Evolutionary conservation across 2,888 invertebrate species (phyloP), one percentile per base, ranked within the genome.

Genomic region (Thereva unica): DNA sequence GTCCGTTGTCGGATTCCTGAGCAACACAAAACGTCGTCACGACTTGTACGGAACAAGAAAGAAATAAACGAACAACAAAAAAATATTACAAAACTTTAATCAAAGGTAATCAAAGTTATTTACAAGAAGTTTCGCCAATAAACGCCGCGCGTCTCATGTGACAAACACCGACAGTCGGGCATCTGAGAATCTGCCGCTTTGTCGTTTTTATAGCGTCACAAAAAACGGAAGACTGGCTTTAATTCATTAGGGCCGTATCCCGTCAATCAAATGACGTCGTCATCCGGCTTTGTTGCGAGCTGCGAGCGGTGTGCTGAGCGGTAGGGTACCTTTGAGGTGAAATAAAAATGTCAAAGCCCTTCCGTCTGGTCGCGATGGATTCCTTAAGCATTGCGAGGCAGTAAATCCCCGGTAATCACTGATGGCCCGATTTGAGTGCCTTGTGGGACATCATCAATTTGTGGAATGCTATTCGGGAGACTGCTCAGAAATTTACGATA

Each of bases 401-500:
- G 23, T 23, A 23, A 23, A 23, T 23, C 23, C 23, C 23, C 23
- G 23, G 23, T 23, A 23, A 23, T 23, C 23, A 23, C 23, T 23
- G 23, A 23, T 23, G 23, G n/a, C 12, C n/a, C 7, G 12, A 12
- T 49, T 6, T 7, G 9, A 49, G 49, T 49, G 49, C 6, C 9
- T 49, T 49, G 12, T 37, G 57, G 45, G 12, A 7, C 9, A 2
- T 6, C 45, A 57, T 57, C 45, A 42, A 44, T 57, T 12, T 23
- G 34, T 44, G 44, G 44, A 44, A 23, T 37, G 57, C 6, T 23
- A 44, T 57, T 45, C 9, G 38, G 50, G 38, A 23, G 37, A 41
- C 47, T 41, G 42, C 23, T 50, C 56, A 37, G 12, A 50, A 55
- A 68, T 68, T 68, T 68, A 68, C 50, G 66, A 64, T 55, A 63